Evolutionary conservation across 2,113 vertebrate genomes (phyloP).

Genomic region (Cyprinodon variegatus): DNA sequence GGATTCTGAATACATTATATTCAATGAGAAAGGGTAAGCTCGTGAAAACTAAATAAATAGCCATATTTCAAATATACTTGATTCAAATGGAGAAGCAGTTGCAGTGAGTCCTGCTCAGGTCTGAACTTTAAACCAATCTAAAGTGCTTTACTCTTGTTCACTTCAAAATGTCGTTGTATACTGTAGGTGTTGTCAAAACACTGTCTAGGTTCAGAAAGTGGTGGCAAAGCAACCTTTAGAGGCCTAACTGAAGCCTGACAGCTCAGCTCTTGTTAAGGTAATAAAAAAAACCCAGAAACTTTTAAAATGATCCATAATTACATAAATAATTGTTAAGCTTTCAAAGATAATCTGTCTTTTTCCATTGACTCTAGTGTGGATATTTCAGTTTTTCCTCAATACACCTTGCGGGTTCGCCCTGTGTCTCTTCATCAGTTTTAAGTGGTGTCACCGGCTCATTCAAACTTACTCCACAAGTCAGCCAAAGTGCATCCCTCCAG

Average conservation of each 20-base stretch:
- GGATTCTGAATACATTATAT: constrained; percentile 70
- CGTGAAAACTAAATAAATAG: not conserved
- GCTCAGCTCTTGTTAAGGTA: not conserved
- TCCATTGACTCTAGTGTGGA: not conserved
- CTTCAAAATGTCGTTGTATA: not conserved
- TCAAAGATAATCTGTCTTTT: not conserved
- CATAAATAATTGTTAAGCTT: not conserved
- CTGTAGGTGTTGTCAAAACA: not conserved
- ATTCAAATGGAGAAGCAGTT: not conserved
- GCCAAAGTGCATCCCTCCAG: not conserved
- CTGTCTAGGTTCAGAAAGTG: not conserved
- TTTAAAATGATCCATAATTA: not conserved
- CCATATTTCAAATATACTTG: not conserved
- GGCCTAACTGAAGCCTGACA: constrained; percentile 34
- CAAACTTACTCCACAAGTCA: not conserved
- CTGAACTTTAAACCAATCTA: not conserved
- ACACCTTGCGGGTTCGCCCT: not conserved
- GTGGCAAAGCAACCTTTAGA: not conserved
- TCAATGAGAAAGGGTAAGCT: not conserved
- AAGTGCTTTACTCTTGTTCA: not conserved
- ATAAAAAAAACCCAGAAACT: not conserved
- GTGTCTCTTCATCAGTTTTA: not conserved
- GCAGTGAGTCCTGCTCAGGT: not conserved
- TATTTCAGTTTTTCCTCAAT: no score
- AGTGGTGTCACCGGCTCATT: not conserved